Evolutionary conservation across 35 echinoderm and acorn worm genomes (phyloP).

Genomic region (Hemicentrotus pulcherrimus): DNA sequence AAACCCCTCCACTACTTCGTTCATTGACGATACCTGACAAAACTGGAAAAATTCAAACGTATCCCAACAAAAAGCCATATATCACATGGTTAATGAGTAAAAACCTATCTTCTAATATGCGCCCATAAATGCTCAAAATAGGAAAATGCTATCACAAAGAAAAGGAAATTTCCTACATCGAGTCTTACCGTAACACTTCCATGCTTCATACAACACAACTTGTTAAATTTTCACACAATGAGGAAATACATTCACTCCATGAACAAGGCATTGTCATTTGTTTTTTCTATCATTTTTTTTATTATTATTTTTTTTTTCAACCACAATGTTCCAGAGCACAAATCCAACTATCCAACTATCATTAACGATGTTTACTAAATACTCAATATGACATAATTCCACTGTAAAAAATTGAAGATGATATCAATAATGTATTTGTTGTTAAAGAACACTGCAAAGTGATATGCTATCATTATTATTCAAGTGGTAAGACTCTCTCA

Average conservation of each 20-base stretch:
- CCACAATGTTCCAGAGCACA: slow-evolving; percentile 13
- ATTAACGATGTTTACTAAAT: slow-evolving; percentile 26
- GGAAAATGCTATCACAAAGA: not conserved
- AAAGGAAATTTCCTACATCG: not conserved
- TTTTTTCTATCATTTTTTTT: not conserved
- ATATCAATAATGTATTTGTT: not conserved
- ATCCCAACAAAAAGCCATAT: not conserved
- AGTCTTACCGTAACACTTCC: not conserved
- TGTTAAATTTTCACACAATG: not conserved
- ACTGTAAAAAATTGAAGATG: slow-evolving; percentile 9
- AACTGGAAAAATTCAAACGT: not conserved
- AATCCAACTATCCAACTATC: not conserved
- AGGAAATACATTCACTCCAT: slow-evolving; percentile 24
- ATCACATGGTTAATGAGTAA: not conserved
- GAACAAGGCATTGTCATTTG: not conserved
- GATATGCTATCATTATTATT: slow-evolving; percentile 22
- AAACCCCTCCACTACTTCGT: not conserved
- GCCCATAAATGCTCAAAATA: not conserved
- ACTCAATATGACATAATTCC: not conserved
- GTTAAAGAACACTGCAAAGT: slow-evolving; percentile 49
- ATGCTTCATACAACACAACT: slow-evolving; percentile 4
- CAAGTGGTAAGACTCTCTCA: not conserved
- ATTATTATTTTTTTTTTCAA: slow-evolving; percentile 17
- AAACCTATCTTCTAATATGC: not conserved
- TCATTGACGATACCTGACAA: not conserved